Evolutionary conservation across 2,888 invertebrate species (phyloP).

Genomic region (Tetranychus truncatus): DNA sequence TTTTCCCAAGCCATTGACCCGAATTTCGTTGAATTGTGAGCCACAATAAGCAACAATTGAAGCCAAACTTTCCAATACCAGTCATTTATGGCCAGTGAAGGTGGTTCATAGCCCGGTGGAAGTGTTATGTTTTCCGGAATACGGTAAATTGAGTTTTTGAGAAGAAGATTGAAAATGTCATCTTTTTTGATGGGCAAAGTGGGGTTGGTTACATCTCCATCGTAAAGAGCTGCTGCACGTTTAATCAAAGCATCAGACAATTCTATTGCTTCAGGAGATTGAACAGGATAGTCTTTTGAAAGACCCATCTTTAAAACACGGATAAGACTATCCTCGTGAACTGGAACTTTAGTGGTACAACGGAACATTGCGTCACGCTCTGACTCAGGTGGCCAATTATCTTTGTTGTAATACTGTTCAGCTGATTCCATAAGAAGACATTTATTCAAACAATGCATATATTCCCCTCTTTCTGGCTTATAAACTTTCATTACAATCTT

Average conservation of each 20-base stretch:
- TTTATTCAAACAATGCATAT: constrained; percentile 40
- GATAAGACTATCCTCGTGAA: constrained; percentile 61
- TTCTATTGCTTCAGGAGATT: constrained; percentile 64
- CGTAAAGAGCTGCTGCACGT: constrained; percentile 57
- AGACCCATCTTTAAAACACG: constrained; percentile 63
- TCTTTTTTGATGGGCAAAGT: constrained; percentile 30
- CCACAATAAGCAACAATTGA: constrained; percentile 63
- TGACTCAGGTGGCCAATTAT: constrained; percentile 69
- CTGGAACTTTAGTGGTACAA: constrained; percentile 67
- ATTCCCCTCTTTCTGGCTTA: constrained; percentile 50
- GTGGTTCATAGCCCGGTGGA: constrained; percentile 64
- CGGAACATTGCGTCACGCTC: constrained; percentile 56
- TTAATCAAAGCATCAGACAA: constrained; percentile 64
- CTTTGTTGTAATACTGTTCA: constrained; percentile 46
- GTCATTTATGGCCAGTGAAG: constrained; percentile 70
- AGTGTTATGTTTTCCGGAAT: constrained; percentile 78
- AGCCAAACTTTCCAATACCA: constrained; percentile 89
- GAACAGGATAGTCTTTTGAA: constrained; percentile 47
- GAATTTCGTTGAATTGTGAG: constrained; percentile 74
- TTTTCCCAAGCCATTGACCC: constrained; percentile 64
- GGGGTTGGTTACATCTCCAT: constrained; percentile 38
- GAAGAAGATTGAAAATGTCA: constrained; percentile 69
- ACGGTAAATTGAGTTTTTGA: constrained; percentile 72
- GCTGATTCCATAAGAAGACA: constrained; percentile 36
- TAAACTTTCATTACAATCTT: constrained; percentile 56